Percentiles rank a stretch among this genome's conserved stretches.
phyloP scores from a whole-genome alignment of 2,797 vertebrate species.

The Scolopax bukidnonensis region DNA sequence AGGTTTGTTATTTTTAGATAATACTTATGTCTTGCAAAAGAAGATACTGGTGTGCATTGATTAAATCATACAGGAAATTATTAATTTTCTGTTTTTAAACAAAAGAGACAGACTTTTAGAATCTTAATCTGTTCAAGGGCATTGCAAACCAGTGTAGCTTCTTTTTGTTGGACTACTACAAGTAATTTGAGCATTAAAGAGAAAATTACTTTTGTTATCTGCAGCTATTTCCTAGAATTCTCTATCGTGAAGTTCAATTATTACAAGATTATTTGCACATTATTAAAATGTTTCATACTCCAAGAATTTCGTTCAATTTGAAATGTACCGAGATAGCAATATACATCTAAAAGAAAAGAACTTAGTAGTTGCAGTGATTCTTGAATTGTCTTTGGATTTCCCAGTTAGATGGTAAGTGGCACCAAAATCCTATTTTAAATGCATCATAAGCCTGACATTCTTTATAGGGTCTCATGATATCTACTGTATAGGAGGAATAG shows the following conservation, averaged over 20 bases:
- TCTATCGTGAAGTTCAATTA: slow-evolving; percentile 17
- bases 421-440: not conserved
- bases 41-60: not conserved
- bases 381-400: slow-evolving; percentile 37
- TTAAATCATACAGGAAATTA: slow-evolving; percentile 30
- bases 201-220: slow-evolving; percentile 60
- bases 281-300: slow-evolving; percentile 39
- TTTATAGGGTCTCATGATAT: not conserved
- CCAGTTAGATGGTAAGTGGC: not conserved
- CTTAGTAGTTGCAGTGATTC: not conserved
- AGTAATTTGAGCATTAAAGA: slow-evolving; percentile 48
- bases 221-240: slow-evolving; percentile 34
- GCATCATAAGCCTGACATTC: not conserved
- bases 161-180: slow-evolving; percentile 22
- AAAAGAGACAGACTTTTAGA: slow-evolving; percentile 35
- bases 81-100: slow-evolving; percentile 44
- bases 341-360: slow-evolving; percentile 38
- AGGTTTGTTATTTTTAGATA: slow-evolving; percentile 18
- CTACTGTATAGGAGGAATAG: not conserved
- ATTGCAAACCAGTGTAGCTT: slow-evolving; percentile 13
- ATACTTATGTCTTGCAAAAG: not conserved
- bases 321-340: slow-evolving; percentile 1
- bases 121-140: slow-evolving; percentile 61
- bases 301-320: slow-evolving; percentile 43
- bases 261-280: slow-evolving; percentile 41